Percentiles rank a stretch among this genome's conserved stretches.
phyloP scores from a whole-genome alignment of 1,140 invertebrate species.

The Diabrotica undecimpunctata region DNA sequence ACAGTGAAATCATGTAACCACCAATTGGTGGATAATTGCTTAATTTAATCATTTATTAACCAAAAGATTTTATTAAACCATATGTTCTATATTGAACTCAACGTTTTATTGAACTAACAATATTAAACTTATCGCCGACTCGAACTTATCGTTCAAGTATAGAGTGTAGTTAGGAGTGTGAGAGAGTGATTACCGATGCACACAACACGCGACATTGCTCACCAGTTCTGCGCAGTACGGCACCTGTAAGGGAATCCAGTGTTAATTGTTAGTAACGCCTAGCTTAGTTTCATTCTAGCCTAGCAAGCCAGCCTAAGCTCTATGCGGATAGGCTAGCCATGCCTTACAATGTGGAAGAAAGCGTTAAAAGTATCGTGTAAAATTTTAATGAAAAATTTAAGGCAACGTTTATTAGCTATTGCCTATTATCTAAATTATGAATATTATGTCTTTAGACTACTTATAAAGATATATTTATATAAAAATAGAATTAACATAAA shows the following conservation, averaged over 20 bases:
- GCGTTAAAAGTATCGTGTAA: background rate
- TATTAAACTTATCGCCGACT: slow-evolving; percentile 1
- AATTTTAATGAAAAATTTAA: background rate
- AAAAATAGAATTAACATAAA: too few species aligned
- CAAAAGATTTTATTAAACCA: too few species aligned
- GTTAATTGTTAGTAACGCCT: slow-evolving; percentile 53
- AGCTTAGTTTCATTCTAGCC: slow-evolving; percentile 35
- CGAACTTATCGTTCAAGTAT: slow-evolving; percentile 18
- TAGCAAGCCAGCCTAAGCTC: slow-evolving; percentile 38
- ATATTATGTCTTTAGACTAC: too few species aligned
- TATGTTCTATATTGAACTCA: too few species aligned
- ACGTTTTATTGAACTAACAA: background rate
- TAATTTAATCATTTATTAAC: too few species aligned
- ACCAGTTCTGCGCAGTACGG: slow-evolving; percentile 84
- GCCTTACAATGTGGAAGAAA: slow-evolving; percentile 15
- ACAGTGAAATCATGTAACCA: too few species aligned
- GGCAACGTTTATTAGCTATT: background rate
- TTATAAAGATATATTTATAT: too few species aligned
- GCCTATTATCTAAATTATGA: too few species aligned
- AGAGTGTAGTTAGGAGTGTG: slow-evolving; percentile 47
- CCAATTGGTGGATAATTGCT: too few species aligned
- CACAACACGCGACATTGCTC: slow-evolving; percentile 88
- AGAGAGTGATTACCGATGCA: slow-evolving; percentile 77
- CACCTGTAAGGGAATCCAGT: slow-evolving; percentile 70
- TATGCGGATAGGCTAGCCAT: slow-evolving; percentile 34